A percentile compares a stretch with the other conserved stretches of the same genome.
Evolutionary conservation across 1,140 invertebrate species (phyloP).

Genomic region (Heterodera carotae): DNA sequence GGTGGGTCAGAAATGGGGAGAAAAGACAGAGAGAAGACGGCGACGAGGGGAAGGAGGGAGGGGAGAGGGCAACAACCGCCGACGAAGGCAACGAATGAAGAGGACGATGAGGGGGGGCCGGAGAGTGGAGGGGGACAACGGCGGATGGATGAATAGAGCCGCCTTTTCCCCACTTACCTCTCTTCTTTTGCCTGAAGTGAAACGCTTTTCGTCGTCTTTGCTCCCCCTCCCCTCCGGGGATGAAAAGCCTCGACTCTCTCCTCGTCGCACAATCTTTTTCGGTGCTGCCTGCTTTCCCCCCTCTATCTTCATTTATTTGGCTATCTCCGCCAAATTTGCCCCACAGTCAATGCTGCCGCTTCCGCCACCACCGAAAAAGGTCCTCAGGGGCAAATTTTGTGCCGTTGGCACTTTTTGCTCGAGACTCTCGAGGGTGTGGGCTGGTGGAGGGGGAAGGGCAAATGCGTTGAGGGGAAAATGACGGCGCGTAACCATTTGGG

Average conservation of each 20-base stretch:
- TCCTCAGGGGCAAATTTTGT: not conserved
- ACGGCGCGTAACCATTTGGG: not conserved
- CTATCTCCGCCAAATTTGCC: constrained; percentile 4
- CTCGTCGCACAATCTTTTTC: not conserved
- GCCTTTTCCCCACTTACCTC: not conserved
- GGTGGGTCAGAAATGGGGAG: constrained; percentile 4
- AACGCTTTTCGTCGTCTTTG: not conserved
- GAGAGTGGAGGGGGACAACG: too few species aligned
- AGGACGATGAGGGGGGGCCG: not conserved
- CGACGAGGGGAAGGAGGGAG: not conserved
- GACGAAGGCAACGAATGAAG: not conserved
- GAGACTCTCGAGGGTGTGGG: not conserved
- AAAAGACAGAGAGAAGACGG: not conserved
- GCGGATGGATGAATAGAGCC: not conserved
- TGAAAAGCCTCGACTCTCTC: not conserved
- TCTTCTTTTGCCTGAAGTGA: not conserved
- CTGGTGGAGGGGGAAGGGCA: too few species aligned
- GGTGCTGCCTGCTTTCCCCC: not conserved
- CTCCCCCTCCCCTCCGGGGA: not conserved
- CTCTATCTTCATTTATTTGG: constrained; percentile 13
- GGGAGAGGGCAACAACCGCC: not conserved
- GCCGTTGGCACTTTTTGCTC: not conserved
- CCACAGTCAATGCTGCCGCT: not conserved
- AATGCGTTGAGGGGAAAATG: not conserved
- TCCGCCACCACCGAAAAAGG: not conserved